Evolutionary conservation across 2,888 invertebrate species (phyloP).

Genomic region (Lithosia quadra): DNA sequence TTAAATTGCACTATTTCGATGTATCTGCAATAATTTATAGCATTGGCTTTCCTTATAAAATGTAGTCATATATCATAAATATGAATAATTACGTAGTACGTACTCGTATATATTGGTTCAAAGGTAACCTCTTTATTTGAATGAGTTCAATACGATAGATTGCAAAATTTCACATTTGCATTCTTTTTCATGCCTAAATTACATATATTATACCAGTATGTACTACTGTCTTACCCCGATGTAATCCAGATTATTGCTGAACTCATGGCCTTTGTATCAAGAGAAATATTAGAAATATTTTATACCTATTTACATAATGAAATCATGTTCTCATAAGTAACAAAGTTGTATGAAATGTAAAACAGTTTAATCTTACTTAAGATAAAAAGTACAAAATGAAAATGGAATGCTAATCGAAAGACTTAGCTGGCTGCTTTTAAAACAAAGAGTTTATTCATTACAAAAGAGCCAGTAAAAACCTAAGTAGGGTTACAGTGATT

Average conservation of each 20-base stretch:
- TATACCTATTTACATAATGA: neutral
- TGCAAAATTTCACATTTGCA: neutral
- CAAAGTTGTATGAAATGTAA: neutral
- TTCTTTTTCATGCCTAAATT: no score
- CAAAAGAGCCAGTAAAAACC: constrained; percentile 57
- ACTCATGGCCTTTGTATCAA: neutral
- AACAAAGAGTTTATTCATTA: constrained; percentile 62
- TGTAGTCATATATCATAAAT: no score
- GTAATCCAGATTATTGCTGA: neutral
- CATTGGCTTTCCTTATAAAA: no score
- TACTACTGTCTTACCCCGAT: no score
- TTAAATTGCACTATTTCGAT: no score
- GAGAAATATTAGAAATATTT: neutral
- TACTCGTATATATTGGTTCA: no score
- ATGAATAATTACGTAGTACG: no score
- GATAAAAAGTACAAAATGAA: constrained; percentile 46
- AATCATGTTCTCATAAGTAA: constrained; percentile 8
- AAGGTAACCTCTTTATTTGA: neutral
- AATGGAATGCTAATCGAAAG: constrained; percentile 50
- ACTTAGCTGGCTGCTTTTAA: constrained; percentile 46
- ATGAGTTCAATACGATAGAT: neutral
- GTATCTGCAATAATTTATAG: no score
- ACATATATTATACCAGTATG: no score
- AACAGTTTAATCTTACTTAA: constrained; percentile 1
- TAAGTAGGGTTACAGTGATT: constrained; percentile 56